phyloP scores from a whole-genome alignment of 2,888 invertebrate species.

The Cinara cedri region DNA sequence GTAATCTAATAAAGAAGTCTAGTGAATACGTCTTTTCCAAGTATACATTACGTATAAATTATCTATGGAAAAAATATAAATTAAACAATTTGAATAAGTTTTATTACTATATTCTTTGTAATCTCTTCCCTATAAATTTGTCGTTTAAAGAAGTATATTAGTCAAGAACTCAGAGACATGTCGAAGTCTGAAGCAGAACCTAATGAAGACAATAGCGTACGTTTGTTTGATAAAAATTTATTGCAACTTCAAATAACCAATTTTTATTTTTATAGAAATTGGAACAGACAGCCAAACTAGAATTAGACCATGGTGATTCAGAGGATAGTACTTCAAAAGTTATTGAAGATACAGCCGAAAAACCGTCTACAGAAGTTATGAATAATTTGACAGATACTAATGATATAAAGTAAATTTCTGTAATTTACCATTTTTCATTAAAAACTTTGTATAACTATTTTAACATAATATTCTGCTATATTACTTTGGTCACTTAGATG shows the following conservation, averaged over 20 bases:
- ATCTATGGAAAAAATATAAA: no score
- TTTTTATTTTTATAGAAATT: constrained; percentile 53
- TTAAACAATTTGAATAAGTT: no score
- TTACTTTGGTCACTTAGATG: constrained; percentile 3
- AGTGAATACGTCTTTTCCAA: no score
- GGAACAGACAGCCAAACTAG: constrained; percentile 57
- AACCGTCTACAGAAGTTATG: constrained; percentile 22
- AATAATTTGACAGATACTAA: constrained; percentile 15
- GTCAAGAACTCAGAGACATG: constrained; percentile 83
- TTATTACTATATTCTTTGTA: no score
- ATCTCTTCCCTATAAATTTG: no score
- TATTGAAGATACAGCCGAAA: constrained; percentile 2
- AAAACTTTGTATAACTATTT: not conserved
- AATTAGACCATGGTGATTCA: constrained; percentile 42
- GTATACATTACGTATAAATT: no score
- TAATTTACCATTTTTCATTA: not conserved
- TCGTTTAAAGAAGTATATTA: no score
- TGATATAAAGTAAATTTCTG: constrained; percentile 3
- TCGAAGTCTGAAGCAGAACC: constrained; percentile 86
- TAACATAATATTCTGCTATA: not conserved
- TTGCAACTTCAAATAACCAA: not conserved
- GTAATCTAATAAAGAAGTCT: no score
- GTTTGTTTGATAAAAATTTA: constrained; percentile 57
- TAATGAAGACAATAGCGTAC: constrained; percentile 66
- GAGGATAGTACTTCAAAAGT: not conserved